phyloP scores from a whole-genome alignment of 2,797 vertebrate species.

The Poeciliopsis paucimaculata region DNA sequence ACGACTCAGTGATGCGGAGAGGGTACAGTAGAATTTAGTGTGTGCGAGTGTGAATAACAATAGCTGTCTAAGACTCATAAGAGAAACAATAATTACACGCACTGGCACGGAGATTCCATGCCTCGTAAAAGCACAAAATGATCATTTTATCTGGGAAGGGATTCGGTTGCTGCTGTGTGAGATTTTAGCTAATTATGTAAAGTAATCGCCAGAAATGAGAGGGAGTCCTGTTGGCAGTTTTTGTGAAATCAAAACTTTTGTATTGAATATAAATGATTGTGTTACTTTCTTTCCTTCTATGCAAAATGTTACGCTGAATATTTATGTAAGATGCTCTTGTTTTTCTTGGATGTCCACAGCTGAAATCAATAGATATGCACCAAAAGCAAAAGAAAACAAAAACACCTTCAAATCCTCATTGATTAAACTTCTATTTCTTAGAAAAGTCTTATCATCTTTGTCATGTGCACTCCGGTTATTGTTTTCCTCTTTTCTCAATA shows the following conservation, averaged over 20 bases:
- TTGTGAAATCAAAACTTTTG: conserved; percentile 2
- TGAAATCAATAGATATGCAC: conserved; percentile 20
- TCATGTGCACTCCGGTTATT: not conserved
- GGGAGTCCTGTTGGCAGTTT: conserved; percentile 5
- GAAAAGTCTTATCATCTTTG: conserved; percentile 30
- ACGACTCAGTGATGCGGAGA: conserved; percentile 74
- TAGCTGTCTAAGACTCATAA: conserved; percentile 61
- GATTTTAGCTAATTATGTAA: conserved; percentile 33
- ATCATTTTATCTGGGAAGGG: conserved; percentile 37
- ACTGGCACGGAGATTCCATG: conserved; percentile 38
- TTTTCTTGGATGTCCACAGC: not conserved
- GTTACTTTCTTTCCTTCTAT: not conserved
- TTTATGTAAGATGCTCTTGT: not conserved
- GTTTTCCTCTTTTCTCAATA: conserved; percentile 26
- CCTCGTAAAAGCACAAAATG: conserved; percentile 61
- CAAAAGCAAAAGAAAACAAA: conserved; percentile 12
- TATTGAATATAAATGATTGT: not conserved
- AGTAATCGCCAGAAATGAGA: conserved; percentile 8
- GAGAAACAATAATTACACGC: conserved; percentile 70
- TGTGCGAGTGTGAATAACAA: conserved; percentile 74
- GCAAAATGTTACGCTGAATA: not conserved
- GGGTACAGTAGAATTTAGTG: conserved; percentile 73
- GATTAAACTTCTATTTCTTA: conserved; percentile 35
- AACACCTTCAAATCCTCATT: conserved; percentile 29
- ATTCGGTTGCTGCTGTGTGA: conserved; percentile 15